phyloP scores from a whole-genome alignment of 2,888 invertebrate species.

The Laspeyria flexula region DNA sequence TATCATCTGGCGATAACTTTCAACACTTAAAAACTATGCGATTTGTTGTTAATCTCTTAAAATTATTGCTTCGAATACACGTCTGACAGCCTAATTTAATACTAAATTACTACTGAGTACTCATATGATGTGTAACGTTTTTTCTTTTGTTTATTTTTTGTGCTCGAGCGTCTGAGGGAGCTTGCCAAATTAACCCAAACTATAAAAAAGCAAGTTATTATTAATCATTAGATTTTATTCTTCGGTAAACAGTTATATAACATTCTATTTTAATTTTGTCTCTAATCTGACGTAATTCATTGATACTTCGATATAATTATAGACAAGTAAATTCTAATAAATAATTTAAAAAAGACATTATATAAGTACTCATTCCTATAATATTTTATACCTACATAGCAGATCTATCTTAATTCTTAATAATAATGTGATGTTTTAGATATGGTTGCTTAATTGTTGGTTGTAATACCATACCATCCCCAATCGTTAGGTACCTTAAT shows the following conservation, averaged over 20 bases:
- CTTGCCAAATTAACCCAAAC: conserved; percentile 27
- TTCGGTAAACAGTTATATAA: too few species aligned
- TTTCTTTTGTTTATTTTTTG: conserved; percentile 16
- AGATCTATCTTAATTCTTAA: background rate
- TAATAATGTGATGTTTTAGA: conserved; percentile 1
- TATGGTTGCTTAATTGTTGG: too few species aligned
- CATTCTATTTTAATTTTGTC: too few species aligned
- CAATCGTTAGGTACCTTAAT: too few species aligned
- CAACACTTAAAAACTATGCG: background rate
- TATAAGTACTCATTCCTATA: background rate
- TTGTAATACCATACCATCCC: too few species aligned
- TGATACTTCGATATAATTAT: too few species aligned
- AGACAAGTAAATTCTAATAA: too few species aligned
- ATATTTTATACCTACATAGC: background rate
- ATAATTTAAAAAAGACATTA: background rate
- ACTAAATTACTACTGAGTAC: conserved; percentile 9
- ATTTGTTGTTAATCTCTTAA: conserved; percentile 10
- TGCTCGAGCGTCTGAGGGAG: conserved; percentile 11
- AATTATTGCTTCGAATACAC: conserved; percentile 52
- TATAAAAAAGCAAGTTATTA: conserved; percentile 16
- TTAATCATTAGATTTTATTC: conserved; percentile 22
- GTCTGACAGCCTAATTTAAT: conserved; percentile 12
- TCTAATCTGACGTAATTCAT: too few species aligned
- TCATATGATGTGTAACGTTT: conserved; percentile 26
- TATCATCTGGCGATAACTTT: conserved; percentile 9